phyloP scores from a whole-genome alignment of 2,113 vertebrate genomes.

The Micromys minutus region DNA sequence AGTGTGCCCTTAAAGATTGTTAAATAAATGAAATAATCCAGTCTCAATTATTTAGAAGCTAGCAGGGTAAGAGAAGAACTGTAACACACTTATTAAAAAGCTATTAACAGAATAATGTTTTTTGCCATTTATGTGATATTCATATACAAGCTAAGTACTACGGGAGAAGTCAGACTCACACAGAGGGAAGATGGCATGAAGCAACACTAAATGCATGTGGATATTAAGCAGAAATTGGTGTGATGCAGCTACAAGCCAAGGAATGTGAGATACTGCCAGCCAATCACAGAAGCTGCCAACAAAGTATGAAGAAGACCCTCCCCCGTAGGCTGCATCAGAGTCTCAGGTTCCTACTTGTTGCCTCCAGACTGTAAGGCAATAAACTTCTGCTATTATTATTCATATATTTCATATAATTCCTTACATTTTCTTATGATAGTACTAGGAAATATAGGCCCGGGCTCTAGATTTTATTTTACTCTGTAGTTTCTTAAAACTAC shows the following conservation, averaged over 20 bases:
- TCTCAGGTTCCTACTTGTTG: background rate
- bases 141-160: background rate
- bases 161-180: background rate
- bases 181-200: background rate
- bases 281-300: rapidly evolving
- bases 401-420: background rate
- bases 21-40: too few species aligned
- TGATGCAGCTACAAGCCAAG: background rate
- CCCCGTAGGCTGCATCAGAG: rapidly evolving
- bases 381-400: background rate
- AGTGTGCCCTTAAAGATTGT: too few species aligned
- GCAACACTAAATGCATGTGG: background rate
- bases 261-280: too few species aligned
- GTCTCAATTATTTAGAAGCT: too few species aligned
- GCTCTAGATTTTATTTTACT: background rate
- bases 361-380: background rate
- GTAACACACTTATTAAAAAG: too few species aligned
- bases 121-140: background rate
- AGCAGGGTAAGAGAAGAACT: too few species aligned
- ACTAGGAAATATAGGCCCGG: background rate
- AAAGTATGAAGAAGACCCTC: background rate
- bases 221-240: background rate
- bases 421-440: background rate
- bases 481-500: background rate
- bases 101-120: background rate